Conservation (phyloP, 2,113 vertebrate genomes). For the Ardeotis arabs region DNA sequence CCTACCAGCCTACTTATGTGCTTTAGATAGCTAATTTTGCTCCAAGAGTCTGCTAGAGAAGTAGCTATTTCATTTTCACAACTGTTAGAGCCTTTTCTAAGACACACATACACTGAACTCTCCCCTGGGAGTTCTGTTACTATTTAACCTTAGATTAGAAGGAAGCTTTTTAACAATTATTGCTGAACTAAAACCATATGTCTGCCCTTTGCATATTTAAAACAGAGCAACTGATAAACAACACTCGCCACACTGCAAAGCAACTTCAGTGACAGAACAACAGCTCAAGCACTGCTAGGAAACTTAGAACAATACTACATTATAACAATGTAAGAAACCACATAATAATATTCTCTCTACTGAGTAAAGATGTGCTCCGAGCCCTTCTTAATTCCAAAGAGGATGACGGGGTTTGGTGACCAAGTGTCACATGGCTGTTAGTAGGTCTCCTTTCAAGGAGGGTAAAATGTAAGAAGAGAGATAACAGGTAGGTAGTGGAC, state of each 20-base stretch:
- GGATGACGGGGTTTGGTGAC: not conserved
- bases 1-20: not conserved
- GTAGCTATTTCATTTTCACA: not conserved
- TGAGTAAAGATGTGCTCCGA: not conserved
- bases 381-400: not conserved
- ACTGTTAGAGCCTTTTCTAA: not conserved
- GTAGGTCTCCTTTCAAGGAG: not conserved
- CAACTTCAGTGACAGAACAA: not conserved
- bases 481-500: not conserved
- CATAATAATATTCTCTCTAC: not conserved
- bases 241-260: not conserved
- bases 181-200: not conserved
- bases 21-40: not conserved
- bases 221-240: not conserved
- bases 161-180: not conserved
- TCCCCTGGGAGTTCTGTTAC: not conserved
- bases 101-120: not conserved
- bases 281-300: not conserved
- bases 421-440: not conserved
- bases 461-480: not conserved
- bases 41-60: not conserved
- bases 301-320: not conserved
- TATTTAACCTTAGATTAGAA: slow-evolving; percentile 13
- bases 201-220: not conserved
- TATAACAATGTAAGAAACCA: not conserved